Evolutionary conservation across 2,113 vertebrate genomes (phyloP), one percentile per base, ranked within the genome.

Genomic region (Choloepus hoffmanni): DNA sequence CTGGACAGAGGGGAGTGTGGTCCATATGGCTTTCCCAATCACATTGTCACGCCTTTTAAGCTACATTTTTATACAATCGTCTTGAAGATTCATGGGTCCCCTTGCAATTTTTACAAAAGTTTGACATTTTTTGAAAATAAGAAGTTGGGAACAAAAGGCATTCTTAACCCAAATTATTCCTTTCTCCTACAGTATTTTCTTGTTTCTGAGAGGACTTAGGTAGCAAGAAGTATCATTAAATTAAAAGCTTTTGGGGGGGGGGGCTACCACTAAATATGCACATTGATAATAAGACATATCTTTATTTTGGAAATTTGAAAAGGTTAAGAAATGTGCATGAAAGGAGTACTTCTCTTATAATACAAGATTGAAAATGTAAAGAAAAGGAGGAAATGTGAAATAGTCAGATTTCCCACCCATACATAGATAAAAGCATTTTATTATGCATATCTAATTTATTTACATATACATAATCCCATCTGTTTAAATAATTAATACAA

Each of bases 61-160:
- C 36, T 36, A 36, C 36, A 36, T 36, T 36, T 36, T 36, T 36
- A 36, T 36, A 36, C 36, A 36, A 36, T 36, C 36, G 36, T 36
- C 36, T 36, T 36, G 36, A 36, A 36, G 36, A 36, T 36, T 36
- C 36, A 36, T 36, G 36, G 36, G 36, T 36, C 36, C 36, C 36
- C 36, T 36, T 36, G 36, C 36, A 36, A 74, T 65, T 90, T 55
- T 76, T 81, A 89, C 23, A 65, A 79, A 85, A 43, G 78, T 86
- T 86, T 86, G 78, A 79, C 63, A 67, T 24, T 84, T 63, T 73
- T 28, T 79, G 36, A 89, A 92, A 85, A 50, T 88, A 85, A 36
- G 77, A 62, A 45, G 14, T 77, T 90, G 53, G 43, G 73, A 86
- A 86, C 28, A 86, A 67, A 72, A 70, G 11, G 5, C 40, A 82